phyloP scores from a whole-genome alignment of 2,888 invertebrate genomes.

The Tetramorium bicarinatum region DNA sequence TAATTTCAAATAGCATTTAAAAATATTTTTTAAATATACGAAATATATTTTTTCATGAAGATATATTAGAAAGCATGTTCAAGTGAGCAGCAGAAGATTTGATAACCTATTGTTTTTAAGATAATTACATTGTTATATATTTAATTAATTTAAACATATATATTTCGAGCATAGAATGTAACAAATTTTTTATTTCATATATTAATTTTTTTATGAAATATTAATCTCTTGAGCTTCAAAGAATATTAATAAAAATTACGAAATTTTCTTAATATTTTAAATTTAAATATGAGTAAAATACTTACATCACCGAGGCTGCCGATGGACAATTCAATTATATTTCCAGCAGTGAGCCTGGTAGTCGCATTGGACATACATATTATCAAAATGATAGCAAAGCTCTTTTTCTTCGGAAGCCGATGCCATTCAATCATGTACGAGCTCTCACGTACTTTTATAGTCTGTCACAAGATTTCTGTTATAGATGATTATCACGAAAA shows the following conservation, averaged over 20 bases:
- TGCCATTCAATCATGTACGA: conserved; percentile 81
- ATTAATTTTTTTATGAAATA: neutral
- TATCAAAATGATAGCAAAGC: conserved; percentile 73
- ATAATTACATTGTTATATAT: neutral
- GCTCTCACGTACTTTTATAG: conserved; percentile 73
- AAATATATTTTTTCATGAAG: neutral
- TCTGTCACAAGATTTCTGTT: conserved; percentile 60
- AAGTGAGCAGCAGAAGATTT: conserved; percentile 76
- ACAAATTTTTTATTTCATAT: neutral
- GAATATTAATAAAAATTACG: neutral
- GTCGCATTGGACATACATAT: conserved; percentile 74
- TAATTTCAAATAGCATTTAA: neutral
- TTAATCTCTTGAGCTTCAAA: neutral
- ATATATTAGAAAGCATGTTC: conserved; percentile 61
- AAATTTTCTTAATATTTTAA: neutral
- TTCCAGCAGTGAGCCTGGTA: conserved; percentile 78
- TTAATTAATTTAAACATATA: neutral
- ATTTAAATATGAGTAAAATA: conserved; percentile 17
- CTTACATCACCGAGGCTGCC: conserved; percentile 77
- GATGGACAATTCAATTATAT: conserved; percentile 77
- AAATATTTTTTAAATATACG: no score
- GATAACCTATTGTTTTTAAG: conserved; percentile 66
- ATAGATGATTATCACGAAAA: neutral
- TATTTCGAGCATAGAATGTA: neutral
- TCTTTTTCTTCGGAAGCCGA: conserved; percentile 70